phyloP scores from a whole-genome alignment of 2,888 invertebrate species.

The Sipha maydis region DNA sequence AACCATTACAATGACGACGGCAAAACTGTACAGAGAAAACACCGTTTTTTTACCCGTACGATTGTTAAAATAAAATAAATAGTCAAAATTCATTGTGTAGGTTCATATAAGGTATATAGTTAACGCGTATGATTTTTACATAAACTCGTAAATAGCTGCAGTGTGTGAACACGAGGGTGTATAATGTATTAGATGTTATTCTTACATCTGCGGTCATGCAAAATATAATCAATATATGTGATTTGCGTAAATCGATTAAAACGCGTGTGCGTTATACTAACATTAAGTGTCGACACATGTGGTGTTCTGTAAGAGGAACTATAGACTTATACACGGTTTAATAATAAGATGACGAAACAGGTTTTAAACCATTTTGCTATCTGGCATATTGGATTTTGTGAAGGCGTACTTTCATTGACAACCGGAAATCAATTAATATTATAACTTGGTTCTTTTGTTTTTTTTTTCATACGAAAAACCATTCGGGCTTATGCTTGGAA shows the following conservation, averaged over 20 bases:
- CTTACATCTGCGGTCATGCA: not conserved
- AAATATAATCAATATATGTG: not conserved
- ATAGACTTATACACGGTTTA: not conserved
- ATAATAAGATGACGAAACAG: slow-evolving; percentile 24
- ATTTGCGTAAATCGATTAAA: not conserved
- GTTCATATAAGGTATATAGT: not conserved
- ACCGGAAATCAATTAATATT: slow-evolving; percentile 19
- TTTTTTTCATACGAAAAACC: not conserved
- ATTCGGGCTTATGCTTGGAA: not conserved
- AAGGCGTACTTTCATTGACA: slow-evolving; percentile 37
- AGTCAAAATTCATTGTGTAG: not conserved
- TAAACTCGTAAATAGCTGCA: not conserved
- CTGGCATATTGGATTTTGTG: slow-evolving; percentile 8
- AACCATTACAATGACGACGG: not conserved
- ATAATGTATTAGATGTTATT: not conserved
- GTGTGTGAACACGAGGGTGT: not conserved
- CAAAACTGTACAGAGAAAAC: no score
- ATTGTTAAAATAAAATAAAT: not conserved
- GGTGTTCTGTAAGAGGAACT: not conserved
- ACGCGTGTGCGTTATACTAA: not conserved
- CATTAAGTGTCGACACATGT: not conserved
- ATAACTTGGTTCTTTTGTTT: not conserved
- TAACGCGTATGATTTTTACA: not conserved
- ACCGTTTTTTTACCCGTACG: not conserved
- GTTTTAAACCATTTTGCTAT: slow-evolving; percentile 24